A percentile compares a stretch with the other conserved stretches of the same genome.
These are phyloP conservation scores for Toxotes chatareus DNA, from an alignment of 2,113 vertebrate species.

Conservation along the genomic window DNA sequence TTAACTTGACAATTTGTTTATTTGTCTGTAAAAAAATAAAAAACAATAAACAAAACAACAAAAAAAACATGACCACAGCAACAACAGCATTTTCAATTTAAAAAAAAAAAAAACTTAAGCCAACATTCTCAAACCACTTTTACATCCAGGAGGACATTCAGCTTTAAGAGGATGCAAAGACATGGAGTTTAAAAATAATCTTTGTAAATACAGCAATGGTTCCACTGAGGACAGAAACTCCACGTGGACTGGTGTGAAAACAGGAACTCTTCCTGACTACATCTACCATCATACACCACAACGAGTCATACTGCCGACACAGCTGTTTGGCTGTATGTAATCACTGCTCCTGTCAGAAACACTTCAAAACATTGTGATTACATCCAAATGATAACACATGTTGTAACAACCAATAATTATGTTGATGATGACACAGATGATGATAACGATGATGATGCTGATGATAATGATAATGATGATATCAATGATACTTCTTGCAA, in stretches of 20 bases:
- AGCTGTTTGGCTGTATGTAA: slow-evolving; percentile 62
- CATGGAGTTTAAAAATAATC: slow-evolving; percentile 77
- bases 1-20: slow-evolving; percentile 66
- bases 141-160: slow-evolving; percentile 73
- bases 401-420: slow-evolving; percentile 76
- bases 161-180: slow-evolving; percentile 82
- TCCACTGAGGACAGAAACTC: slow-evolving; percentile 82
- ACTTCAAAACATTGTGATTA: slow-evolving; percentile 79
- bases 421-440: slow-evolving; percentile 42
- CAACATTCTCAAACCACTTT: slow-evolving; percentile 68
- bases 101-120: slow-evolving; percentile 63
- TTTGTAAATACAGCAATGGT: slow-evolving; percentile 83
- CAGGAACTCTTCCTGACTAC: slow-evolving; percentile 64
- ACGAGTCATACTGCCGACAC: slow-evolving; percentile 65
- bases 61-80: slow-evolving; percentile 41
- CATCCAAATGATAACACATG: slow-evolving; percentile 83
- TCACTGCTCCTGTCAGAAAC: slow-evolving; percentile 86
- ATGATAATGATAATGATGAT: slow-evolving; percentile 66
- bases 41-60: slow-evolving; percentile 68
- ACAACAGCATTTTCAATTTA: slow-evolving; percentile 74
- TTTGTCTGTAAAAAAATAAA: slow-evolving; percentile 69
- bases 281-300: slow-evolving; percentile 68
- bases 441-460: slow-evolving; percentile 31
- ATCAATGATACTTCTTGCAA: slow-evolving; percentile 88
- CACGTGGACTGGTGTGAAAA: slow-evolving; percentile 57